Evolutionary conservation across 2,888 invertebrate genomes (phyloP), one percentile per base, ranked within the genome.

Genomic region (Pachycephus smyrnensis): DNA sequence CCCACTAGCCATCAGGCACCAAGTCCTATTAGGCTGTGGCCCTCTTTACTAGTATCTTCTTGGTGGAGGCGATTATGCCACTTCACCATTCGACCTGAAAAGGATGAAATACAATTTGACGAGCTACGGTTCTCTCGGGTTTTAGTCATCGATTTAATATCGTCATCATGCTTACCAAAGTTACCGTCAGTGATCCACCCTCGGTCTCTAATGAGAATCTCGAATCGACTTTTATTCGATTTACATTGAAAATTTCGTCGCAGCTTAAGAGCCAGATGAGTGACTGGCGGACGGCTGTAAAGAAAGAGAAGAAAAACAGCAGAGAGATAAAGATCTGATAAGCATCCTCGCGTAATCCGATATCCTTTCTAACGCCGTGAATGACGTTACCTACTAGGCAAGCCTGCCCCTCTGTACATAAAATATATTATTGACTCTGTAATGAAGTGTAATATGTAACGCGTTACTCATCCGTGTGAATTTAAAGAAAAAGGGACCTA

Each of bases 331-430:
- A 55, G 9, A 55, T 55, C 55, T 23, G 55, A 55, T 55, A 23
- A 55, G 55, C 23, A 55, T 55, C 23, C 23, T 55, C 55, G 55
- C 55, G 55, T 55, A 23, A 55, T 55, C 55, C 23, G 23, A 55
- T 55, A 55, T 55, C 55, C 55, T 55, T 55, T 55, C 55, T 23
- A 23, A 55, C 55, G 55, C 55, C 55, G 55, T 55, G 55, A 55
- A 55, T 9, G 9, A 55, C 23, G 55, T 55, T 85, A 84, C 82
- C 82, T 84, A 88, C 82, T 89, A 88, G 88, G 87, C 88, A 87
- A 87, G 85, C 87, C 55, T 89, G 88, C 88, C 90, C 90, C 89
- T 89, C 86, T 91, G 91, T 91, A 91, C 86, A 90, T 90, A 90
- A 86, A 86, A 84, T 82, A 86, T 87, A 89, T 88, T 86, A 90